These are phyloP conservation scores for Eremophila alpestris DNA, from an alignment of 2,797 vertebrate species.

Conservation along the genomic window DNA sequence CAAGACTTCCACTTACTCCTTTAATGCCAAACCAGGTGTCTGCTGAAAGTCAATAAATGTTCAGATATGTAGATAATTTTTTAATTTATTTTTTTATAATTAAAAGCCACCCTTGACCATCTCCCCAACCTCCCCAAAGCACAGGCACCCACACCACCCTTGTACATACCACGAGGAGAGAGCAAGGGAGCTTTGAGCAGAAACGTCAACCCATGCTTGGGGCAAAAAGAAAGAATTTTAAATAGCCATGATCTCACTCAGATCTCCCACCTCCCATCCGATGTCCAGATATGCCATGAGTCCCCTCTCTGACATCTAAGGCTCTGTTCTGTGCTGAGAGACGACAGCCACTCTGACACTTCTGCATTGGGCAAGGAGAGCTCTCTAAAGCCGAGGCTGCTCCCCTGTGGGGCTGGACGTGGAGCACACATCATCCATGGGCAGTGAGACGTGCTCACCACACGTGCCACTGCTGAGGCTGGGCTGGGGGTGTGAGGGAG, in stretches of 20 bases:
- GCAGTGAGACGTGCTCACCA: neutral
- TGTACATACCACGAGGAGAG: neutral
- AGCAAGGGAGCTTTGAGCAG: constrained; percentile 3
- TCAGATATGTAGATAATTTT: neutral
- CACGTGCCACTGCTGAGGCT: neutral
- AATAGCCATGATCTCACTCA: neutral
- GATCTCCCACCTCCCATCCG: neutral
- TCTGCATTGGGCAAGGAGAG: neutral
- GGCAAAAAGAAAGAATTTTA: neutral
- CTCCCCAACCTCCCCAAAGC: neutral
- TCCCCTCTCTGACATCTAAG: neutral
- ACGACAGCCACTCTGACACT: neutral
- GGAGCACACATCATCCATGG: neutral
- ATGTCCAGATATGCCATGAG: neutral
- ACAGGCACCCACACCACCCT: neutral
- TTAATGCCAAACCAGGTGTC: constrained; percentile 15
- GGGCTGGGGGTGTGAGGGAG: neutral
- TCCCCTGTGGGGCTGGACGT: neutral
- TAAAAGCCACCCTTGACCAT: neutral
- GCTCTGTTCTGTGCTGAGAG: constrained; percentile 6
- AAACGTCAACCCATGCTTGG: neutral
- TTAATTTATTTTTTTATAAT: neutral
- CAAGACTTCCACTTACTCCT: constrained; percentile 25
- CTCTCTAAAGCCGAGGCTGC: neutral
- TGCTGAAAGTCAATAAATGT: neutral